Evolutionary conservation across 2,797 vertebrate genomes (phyloP), one percentile per base, ranked within the genome.

Genomic region (Ptychobarbus kaznakovi): DNA sequence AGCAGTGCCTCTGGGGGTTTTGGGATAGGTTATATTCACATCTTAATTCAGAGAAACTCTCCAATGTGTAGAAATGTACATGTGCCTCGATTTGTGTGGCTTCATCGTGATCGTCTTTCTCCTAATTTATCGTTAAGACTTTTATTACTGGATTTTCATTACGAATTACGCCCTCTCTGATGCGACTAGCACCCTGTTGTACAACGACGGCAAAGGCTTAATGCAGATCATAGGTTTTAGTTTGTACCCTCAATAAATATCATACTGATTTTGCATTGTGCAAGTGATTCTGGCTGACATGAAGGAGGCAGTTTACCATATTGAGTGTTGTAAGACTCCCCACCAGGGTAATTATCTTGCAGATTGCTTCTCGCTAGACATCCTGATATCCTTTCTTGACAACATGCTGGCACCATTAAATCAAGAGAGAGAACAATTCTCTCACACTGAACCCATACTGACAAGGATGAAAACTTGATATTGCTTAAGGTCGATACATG

Each of bases 281-380:
- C 74, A 78, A 78, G 51, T 65, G 68, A 82, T 87, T 61, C 44
- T 85, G 68, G 32, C 40, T 68, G 65, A 81, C 56, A 25, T 81
- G 56, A 53, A 61, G 35, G 66, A 86, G 66, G 76, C 49, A 35
- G 44, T 73, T 82, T 82, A 63, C 86, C 86, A 87, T 87, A 87
- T 69, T 87, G 89, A 86, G 86, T 87, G 83, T 69, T 70, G 75
- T 87, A 76, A 80, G 81, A 80, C 86, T 82, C 69, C 81, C 89
- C 83, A 83, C 81, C 51, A 70, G 83, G 87, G 86, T 86, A 88
- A 88, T 88, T 90, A 90, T 87, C 80, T 85, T 74, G 73, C 74
- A 86, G 86, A 90, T 88, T 86, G 81, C 78, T 78, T 87, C 72
- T 80, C 75, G 73, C 83, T 56, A 90, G 83, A 87, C 73, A 84